Conservation (phyloP, 2,113 vertebrate genomes). For the Diphyllodes magnificus region DNA sequence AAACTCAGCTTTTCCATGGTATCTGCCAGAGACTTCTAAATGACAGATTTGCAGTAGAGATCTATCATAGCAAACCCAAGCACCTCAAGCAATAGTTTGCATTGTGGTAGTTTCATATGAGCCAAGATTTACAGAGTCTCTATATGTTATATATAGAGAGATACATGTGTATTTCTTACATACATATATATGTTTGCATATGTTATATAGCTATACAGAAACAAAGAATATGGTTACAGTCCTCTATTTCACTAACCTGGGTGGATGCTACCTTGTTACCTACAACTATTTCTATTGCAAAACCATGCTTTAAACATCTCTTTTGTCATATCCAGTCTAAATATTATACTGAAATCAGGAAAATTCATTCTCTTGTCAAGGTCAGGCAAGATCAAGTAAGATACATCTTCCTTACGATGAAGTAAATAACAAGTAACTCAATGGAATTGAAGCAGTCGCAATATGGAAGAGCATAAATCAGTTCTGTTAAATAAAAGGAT, state of each 20-base stretch:
- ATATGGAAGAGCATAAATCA: neutral
- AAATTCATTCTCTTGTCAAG: neutral
- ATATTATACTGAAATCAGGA: neutral
- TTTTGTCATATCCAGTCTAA: neutral
- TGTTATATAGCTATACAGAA: neutral
- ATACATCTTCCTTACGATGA: neutral
- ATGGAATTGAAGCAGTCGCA: neutral
- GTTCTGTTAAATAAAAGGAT: neutral
- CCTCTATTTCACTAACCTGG: neutral
- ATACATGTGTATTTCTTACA: neutral
- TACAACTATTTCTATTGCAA: neutral
- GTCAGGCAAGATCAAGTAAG: neutral
- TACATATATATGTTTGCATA: neutral
- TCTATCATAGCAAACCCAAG: neutral
- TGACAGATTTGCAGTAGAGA: neutral
- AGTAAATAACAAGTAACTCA: neutral
- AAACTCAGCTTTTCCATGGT: neutral
- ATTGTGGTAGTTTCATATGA: neutral
- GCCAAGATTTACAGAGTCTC: neutral
- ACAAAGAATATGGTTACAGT: neutral
- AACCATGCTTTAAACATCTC: neutral
- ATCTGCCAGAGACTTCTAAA: neutral
- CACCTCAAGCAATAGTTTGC: neutral
- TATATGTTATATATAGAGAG: neutral
- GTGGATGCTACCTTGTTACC: neutral